Evolutionary conservation across 2,888 invertebrate species (phyloP).

Genomic region (Oegoconia quadripuncta): DNA sequence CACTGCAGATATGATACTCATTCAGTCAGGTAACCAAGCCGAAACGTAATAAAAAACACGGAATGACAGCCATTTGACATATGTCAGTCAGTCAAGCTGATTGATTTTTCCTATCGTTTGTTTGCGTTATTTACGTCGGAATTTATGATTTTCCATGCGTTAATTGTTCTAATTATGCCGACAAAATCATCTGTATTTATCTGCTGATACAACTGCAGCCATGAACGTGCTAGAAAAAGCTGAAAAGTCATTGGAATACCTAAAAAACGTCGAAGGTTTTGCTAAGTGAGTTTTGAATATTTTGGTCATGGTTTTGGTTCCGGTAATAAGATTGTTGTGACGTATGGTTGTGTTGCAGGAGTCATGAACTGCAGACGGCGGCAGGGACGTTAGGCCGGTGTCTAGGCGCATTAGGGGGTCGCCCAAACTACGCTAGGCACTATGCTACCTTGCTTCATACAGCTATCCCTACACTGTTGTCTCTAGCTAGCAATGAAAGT

Average conservation of each 20-base stretch:
- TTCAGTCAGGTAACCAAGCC: too few relatives aligned
- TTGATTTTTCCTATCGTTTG: constrained; percentile 51
- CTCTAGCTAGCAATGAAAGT: constrained; percentile 67
- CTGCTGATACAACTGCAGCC: constrained; percentile 32
- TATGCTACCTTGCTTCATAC: constrained; percentile 64
- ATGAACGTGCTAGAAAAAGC: constrained; percentile 75
- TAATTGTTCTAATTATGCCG: constrained; percentile 31
- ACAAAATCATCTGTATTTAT: constrained; percentile 13
- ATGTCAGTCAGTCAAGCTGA: constrained; percentile 27
- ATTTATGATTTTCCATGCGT: constrained; percentile 25
- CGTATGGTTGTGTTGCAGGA: constrained; percentile 38
- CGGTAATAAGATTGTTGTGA: not conserved
- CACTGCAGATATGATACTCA: too few relatives aligned
- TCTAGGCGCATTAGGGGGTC: constrained; percentile 62
- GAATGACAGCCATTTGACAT: not conserved
- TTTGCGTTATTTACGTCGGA: constrained; percentile 39
- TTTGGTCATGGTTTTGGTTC: constrained; percentile 11
- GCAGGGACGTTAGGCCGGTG: constrained; percentile 68
- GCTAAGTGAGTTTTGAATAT: constrained; percentile 48
- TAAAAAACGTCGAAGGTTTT: constrained; percentile 58
- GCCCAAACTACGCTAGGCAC: constrained; percentile 61
- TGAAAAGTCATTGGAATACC: constrained; percentile 67
- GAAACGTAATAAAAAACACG: too few relatives aligned
- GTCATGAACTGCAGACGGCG: constrained; percentile 65
- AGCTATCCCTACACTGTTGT: constrained; percentile 61